Evolutionary conservation across 1,140 invertebrate species (phyloP).

Genomic region (Pseudachorutes palmiensis): DNA sequence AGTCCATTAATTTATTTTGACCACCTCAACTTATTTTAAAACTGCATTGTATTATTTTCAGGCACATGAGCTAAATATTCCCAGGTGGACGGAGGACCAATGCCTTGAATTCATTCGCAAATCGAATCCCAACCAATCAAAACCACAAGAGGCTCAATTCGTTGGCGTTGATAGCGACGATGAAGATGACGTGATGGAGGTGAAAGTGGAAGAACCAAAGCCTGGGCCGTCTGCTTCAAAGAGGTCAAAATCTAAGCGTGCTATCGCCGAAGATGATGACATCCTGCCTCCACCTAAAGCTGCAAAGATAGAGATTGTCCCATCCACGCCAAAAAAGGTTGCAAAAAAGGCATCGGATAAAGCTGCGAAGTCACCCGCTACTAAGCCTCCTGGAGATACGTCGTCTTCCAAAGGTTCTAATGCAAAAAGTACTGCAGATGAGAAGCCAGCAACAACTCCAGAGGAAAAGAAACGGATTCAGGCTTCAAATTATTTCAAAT

Average conservation of each 20-base stretch:
- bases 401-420: no score
- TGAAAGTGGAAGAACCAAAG: constrained; percentile 10
- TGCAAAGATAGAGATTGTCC: neutral
- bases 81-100: constrained; percentile 69
- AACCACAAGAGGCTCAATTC: constrained; percentile 32
- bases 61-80: constrained; percentile 26
- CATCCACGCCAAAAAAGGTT: neutral
- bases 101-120: constrained; percentile 68
- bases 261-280: neutral
- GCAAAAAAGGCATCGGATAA: neutral
- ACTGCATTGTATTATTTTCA: constrained; percentile 13
- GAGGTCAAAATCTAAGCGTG: neutral
- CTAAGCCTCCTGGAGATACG: neutral
- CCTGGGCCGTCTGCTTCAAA: neutral
- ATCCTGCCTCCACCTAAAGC: neutral
- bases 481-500: constrained; percentile 58
- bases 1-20: constrained; percentile 12
- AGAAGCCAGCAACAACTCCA: neutral
- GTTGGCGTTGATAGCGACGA: constrained; percentile 20
- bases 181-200: constrained; percentile 9
- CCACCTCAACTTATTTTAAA: neutral
- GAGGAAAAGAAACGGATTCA: constrained; percentile 55
- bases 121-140: constrained; percentile 38
- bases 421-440: no score
- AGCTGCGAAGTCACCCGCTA: no score